Percentiles rank a stretch among this genome's conserved stretches.
Conservation (phyloP, 2,797 vertebrate genomes). For the Cynopterus sphinx region DNA sequence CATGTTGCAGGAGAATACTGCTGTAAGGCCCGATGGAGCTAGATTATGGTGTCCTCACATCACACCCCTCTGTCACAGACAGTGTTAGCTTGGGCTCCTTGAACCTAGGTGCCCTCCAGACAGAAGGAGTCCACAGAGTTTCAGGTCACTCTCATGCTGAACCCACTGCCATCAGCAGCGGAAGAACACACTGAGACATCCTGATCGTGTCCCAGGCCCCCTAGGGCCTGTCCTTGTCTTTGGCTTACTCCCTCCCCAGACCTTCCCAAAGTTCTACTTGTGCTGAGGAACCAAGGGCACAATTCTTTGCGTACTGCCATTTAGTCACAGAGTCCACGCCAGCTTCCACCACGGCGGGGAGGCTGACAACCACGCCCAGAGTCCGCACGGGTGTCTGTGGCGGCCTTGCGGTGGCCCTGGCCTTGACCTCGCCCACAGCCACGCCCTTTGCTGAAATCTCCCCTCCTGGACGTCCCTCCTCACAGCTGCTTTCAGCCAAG, state of each 20-base stretch:
- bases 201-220: neutral
- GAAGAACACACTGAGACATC: neutral
- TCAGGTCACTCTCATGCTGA: neutral
- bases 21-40: too few relatives aligned
- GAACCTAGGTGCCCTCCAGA: neutral
- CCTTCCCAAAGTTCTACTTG: neutral
- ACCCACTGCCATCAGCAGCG: neutral
- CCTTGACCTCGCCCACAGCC: neutral
- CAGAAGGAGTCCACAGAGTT: neutral
- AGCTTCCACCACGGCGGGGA: neutral
- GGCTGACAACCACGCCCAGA: neutral
- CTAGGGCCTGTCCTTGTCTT: neutral
- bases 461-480: neutral
- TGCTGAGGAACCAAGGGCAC: neutral
- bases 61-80: neutral
- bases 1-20: neutral
- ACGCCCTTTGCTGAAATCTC: neutral
- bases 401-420: too few relatives aligned
- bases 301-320: neutral
- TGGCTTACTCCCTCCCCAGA: neutral
- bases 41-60: neutral
- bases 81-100: neutral
- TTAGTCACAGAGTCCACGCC: neutral
- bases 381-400: neutral
- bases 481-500: slow-evolving; percentile 24